phyloP scores from a whole-genome alignment of 2,797 vertebrate genomes.

The Acipenser oxyrinchus region DNA sequence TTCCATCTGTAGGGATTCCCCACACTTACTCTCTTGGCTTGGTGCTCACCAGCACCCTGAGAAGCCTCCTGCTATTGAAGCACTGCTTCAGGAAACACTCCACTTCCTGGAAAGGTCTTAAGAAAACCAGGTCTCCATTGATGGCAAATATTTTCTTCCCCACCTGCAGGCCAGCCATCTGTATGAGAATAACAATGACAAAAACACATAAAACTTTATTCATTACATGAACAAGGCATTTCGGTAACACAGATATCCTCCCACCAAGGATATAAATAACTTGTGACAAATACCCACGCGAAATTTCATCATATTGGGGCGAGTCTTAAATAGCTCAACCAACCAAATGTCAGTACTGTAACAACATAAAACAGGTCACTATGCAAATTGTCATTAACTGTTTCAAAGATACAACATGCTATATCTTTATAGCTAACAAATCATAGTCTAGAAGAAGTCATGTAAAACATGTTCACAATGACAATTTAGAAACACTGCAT shows the following conservation, averaged over 20 bases:
- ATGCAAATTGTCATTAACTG: no score
- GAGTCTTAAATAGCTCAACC: no score
- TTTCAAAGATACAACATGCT: no score
- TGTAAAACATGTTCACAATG: no score
- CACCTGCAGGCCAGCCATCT: constrained; percentile 93
- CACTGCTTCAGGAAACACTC: constrained; percentile 83
- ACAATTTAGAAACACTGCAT: no score
- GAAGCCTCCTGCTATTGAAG: constrained; percentile 75
- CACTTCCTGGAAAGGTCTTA: constrained; percentile 87
- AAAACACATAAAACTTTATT: background rate
- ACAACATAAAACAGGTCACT: no score
- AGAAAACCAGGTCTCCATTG: constrained; percentile 88
- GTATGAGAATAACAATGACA: background rate
- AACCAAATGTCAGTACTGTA: no score
- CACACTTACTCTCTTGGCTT: constrained; percentile 93
- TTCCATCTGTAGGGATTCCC: background rate
- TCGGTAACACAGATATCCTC: background rate
- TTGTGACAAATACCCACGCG: no score
- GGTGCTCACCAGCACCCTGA: constrained; percentile 87
- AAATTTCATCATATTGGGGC: no score
- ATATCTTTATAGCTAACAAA: no score
- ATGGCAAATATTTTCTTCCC: constrained; percentile 93
- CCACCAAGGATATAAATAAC: no score
- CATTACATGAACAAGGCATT: background rate
- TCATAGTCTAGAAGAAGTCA: no score